Conservation (phyloP, 2,113 vertebrate genomes). For the Microcebus murinus region DNA sequence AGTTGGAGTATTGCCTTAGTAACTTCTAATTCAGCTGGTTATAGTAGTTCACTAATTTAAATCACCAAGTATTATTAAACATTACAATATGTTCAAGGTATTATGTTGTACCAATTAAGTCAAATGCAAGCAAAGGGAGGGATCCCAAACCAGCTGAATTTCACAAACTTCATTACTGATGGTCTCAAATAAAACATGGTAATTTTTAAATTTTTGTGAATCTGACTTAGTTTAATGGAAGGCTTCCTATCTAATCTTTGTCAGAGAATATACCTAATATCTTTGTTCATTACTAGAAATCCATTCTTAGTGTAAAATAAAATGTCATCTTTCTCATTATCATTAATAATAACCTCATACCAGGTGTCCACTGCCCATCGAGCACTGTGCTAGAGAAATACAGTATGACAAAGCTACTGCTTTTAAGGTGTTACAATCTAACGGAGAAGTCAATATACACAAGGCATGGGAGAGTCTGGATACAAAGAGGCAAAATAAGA, state of each 20-base stretch:
- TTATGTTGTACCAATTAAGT: not conserved
- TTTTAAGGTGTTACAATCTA: not conserved
- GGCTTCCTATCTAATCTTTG: not conserved
- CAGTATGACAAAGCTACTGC: not conserved
- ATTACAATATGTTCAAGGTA: not conserved
- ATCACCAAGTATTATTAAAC: not conserved
- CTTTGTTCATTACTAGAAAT: not conserved
- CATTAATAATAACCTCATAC: not conserved
- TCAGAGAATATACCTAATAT: not conserved
- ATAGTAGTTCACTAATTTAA: not conserved
- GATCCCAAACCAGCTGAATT: conserved; percentile 1
- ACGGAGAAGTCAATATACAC: not conserved
- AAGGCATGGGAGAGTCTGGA: not conserved
- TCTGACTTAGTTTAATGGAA: conserved; percentile 14
- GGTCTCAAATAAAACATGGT: not conserved
- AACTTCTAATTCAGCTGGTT: not conserved
- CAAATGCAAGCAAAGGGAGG: not conserved
- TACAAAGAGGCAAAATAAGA: not conserved
- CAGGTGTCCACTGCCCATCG: not conserved
- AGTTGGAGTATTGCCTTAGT: not conserved
- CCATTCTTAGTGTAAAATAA: not conserved
- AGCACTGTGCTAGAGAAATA: not conserved
- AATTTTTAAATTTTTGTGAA: not conserved
- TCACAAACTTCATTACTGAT: conserved; percentile 3
- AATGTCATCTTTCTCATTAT: not conserved